phyloP scores from a whole-genome alignment of 2,888 invertebrate species.

The Nomada hirtipes region DNA sequence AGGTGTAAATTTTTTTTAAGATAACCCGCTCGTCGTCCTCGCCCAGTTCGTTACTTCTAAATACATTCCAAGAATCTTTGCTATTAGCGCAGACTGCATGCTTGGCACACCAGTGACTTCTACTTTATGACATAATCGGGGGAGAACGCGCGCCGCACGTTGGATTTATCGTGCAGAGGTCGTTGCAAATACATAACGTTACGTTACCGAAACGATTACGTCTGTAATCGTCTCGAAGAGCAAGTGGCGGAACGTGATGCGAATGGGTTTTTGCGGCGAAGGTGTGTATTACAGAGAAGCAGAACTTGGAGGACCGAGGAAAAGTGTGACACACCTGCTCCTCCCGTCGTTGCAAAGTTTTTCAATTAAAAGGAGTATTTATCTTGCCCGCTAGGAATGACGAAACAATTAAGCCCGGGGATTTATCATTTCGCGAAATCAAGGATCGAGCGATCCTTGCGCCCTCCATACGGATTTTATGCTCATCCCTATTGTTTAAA shows the following conservation, averaged over 20 bases:
- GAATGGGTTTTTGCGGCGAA: slow-evolving; percentile 7
- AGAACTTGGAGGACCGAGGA: background rate
- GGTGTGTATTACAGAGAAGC: slow-evolving; percentile 11
- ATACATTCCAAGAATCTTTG: slow-evolving; percentile 41
- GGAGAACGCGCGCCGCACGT: slow-evolving; percentile 35
- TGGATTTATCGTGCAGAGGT: slow-evolving; percentile 55
- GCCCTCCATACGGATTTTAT: slow-evolving; percentile 27
- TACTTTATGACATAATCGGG: slow-evolving; percentile 58
- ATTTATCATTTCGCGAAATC: slow-evolving; percentile 27
- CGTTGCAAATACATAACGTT: slow-evolving; percentile 47
- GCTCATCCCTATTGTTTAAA: slow-evolving; percentile 39
- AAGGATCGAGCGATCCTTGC: slow-evolving; percentile 26
- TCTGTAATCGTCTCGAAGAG: slow-evolving; percentile 42
- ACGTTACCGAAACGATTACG: slow-evolving; percentile 44
- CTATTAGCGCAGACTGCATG: slow-evolving; percentile 37
- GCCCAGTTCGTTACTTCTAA: slow-evolving; percentile 12
- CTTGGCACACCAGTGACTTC: slow-evolving; percentile 42
- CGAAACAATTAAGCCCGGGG: slow-evolving; percentile 10
- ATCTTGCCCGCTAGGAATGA: background rate
- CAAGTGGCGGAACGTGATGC: slow-evolving; percentile 47
- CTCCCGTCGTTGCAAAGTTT: slow-evolving; percentile 3
- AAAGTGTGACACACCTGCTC: background rate
- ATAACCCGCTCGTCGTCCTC: slow-evolving; percentile 1
- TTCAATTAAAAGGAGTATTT: slow-evolving; percentile 25
- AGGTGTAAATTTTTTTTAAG: slow-evolving; percentile 36